Conservation (phyloP, 23 tunicate genomes). For the Phallusia fumigata region DNA sequence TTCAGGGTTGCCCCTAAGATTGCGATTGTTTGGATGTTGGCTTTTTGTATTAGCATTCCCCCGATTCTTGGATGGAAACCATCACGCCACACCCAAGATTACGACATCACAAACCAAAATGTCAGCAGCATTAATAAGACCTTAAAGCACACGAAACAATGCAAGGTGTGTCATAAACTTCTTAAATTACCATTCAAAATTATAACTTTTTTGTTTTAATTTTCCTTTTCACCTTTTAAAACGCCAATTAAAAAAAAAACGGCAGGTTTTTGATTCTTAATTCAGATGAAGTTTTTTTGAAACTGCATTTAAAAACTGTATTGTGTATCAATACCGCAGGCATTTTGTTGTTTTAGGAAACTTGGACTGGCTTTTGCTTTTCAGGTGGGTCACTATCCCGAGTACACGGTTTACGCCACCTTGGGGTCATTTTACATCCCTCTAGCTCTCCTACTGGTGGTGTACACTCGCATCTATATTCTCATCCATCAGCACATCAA, state of each 20-base stretch:
- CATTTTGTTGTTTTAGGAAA: neutral
- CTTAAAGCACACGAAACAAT: neutral
- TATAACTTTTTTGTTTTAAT: no score
- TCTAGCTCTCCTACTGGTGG: conserved; percentile 26
- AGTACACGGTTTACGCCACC: conserved; percentile 47
- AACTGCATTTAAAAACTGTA: neutral
- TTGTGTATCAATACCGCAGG: neutral
- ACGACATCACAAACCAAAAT: neutral
- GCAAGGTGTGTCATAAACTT: neutral
- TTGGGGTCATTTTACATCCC: conserved; percentile 65
- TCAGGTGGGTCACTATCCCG: conserved; percentile 55
- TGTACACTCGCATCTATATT: conserved; percentile 38
- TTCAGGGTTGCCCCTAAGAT: conserved; percentile 47
- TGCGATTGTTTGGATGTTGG: conserved; percentile 33
- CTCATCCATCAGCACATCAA: conserved; percentile 33
- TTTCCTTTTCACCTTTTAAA: no score
- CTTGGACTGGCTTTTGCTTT: neutral
- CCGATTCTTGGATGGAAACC: conserved; percentile 58
- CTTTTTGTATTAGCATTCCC: conserved; percentile 56
- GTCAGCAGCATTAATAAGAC: neutral
- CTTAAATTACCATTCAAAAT: no score
- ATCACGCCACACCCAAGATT: neutral
- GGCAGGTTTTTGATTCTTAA: no score
- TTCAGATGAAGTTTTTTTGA: conserved; percentile 1
- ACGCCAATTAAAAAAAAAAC: no score